phyloP scores from a whole-genome alignment of 2,888 invertebrate species.

The Thecocarcelia acutangulata region DNA sequence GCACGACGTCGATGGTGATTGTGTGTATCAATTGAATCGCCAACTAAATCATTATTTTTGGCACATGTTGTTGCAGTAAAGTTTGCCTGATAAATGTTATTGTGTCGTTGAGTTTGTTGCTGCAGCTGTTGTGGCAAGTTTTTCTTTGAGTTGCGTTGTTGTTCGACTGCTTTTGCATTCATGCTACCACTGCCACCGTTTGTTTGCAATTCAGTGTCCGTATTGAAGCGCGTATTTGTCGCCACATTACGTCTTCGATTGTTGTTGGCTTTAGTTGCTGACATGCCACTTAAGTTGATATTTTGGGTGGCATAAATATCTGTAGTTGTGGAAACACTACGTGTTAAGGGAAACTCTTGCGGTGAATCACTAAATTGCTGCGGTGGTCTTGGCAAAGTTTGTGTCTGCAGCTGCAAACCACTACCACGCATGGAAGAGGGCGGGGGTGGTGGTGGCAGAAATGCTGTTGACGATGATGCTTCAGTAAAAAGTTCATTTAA shows the following conservation, averaged over 20 bases:
- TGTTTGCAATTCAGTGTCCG: conserved; percentile 56
- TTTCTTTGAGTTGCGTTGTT: conserved; percentile 55
- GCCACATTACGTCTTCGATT: conserved; percentile 75
- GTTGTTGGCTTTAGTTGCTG: conserved; percentile 62
- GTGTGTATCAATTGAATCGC: conserved; percentile 29
- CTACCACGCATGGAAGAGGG: conserved; percentile 68
- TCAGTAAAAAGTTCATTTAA: conserved; percentile 80
- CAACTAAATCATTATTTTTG: conserved; percentile 40
- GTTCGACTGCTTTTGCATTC: conserved; percentile 10
- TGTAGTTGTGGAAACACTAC: conserved; percentile 81
- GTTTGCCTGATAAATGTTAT: conserved; percentile 54
- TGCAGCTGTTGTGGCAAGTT: conserved; percentile 40
- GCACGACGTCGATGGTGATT: conserved; percentile 30
- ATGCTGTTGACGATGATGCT: conserved; percentile 72
- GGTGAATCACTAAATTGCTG: conserved; percentile 75
- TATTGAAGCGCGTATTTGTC: conserved; percentile 73
- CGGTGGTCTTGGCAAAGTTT: conserved; percentile 71
- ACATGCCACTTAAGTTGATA: conserved; percentile 45
- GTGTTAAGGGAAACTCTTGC: conserved; percentile 79
- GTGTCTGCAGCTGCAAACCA: conserved; percentile 60
- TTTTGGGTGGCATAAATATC: conserved; percentile 76
- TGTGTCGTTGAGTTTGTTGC: conserved; percentile 39
- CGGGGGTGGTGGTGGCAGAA: conserved; percentile 69
- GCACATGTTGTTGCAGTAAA: conserved; percentile 36
- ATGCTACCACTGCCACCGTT: conserved; percentile 42